A percentile compares a stretch with the other conserved stretches of the same genome.
phyloP scores from a whole-genome alignment of 2,113 vertebrate species.

The Etheostoma spectabile region DNA sequence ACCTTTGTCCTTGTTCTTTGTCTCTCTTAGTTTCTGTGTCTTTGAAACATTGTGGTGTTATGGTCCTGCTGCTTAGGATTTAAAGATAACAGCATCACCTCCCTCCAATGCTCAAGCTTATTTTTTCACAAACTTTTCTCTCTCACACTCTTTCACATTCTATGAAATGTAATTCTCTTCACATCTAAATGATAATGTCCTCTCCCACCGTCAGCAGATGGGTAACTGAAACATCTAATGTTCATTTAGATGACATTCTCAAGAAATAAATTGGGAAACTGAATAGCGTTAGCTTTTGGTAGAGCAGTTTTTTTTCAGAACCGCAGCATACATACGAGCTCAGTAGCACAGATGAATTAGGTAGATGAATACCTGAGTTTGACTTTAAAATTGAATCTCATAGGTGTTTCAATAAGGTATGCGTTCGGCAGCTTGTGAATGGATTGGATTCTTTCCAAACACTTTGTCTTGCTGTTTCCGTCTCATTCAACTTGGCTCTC shows the following conservation, averaged over 20 bases:
- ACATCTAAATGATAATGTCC: constrained; percentile 34
- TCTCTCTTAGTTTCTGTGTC: constrained; percentile 10
- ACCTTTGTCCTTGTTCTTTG: constrained; percentile 23
- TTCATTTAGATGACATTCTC: constrained; percentile 3
- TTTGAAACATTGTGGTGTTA: constrained; percentile 25
- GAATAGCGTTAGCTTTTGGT: constrained; percentile 4
- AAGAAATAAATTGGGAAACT: constrained; percentile 8
- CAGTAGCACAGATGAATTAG: constrained; percentile 21
- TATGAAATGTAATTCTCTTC: constrained; percentile 10
- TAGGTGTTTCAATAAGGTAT: not conserved
- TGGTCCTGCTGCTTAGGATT: constrained; percentile 29
- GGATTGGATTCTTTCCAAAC: constrained; percentile 9
- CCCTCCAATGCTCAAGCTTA: not conserved
- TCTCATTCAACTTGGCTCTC: not conserved
- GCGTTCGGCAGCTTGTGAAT: not conserved
- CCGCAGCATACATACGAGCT: not conserved
- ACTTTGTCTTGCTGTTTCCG: not conserved
- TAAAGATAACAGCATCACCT: constrained; percentile 30
- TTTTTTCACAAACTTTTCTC: constrained; percentile 7
- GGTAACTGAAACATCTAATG: constrained; percentile 26
- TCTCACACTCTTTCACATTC: not conserved
- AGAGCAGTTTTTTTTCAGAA: not conserved
- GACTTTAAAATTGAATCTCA: not conserved
- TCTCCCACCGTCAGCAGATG: not conserved
- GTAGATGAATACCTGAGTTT: constrained; percentile 8